Evolutionary conservation across 1,140 invertebrate genomes (phyloP).

Genomic region (Hirudo medicinalis): DNA sequence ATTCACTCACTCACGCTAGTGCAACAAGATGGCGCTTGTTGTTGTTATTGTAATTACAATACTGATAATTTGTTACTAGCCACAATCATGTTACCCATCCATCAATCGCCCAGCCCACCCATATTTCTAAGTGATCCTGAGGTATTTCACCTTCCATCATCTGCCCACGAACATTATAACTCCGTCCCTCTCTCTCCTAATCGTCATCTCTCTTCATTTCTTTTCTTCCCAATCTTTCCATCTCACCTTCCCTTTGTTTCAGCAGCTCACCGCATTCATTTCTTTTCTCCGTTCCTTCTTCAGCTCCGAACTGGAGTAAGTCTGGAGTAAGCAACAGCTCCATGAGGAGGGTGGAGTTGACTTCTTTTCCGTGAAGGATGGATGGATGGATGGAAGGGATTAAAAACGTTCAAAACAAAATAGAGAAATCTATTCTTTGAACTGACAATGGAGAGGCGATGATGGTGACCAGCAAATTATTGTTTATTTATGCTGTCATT

Average conservation of each 20-base stretch:
- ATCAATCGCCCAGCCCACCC: not conserved
- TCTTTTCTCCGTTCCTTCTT: too few species aligned
- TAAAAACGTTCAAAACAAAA: too few species aligned
- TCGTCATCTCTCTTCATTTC: not conserved
- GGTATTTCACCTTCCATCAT: not conserved
- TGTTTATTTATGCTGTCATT: not conserved
- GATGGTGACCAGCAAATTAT: not conserved
- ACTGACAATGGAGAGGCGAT: not conserved
- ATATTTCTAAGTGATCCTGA: not conserved
- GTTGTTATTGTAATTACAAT: too few species aligned
- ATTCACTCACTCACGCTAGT: slow-evolving; percentile 18
- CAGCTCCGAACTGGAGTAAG: too few species aligned
- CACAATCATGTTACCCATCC: too few species aligned
- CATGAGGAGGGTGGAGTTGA: too few species aligned
- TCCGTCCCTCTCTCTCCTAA: not conserved
- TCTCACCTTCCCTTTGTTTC: not conserved
- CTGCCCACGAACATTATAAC: not conserved
- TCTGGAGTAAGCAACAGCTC: too few species aligned
- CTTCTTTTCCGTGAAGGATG: too few species aligned
- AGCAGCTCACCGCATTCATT: not conserved
- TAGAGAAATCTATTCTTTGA: too few species aligned
- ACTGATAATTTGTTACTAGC: too few species aligned
- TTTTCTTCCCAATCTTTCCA: not conserved
- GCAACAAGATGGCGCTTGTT: too few species aligned
- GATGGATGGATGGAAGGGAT: too few species aligned